Conservation (phyloP, 2,888 invertebrate genomes). For the Pseudococcus longispinus region DNA sequence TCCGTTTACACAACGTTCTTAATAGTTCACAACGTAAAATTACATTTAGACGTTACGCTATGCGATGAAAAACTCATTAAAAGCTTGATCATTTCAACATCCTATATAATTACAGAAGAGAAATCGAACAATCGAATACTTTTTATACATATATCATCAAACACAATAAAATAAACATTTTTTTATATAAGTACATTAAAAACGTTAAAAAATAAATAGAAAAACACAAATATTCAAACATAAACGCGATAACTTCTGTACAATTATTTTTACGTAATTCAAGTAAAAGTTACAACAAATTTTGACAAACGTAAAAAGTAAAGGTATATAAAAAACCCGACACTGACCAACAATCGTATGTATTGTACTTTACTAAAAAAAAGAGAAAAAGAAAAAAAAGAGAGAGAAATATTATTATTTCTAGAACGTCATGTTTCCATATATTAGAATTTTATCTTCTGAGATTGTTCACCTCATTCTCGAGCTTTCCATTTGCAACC, state of each 20-base stretch:
- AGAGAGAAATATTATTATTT: conserved; percentile 9
- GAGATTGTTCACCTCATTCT: conserved; percentile 40
- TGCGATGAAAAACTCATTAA: conserved; percentile 1
- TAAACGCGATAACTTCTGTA: conserved; percentile 53
- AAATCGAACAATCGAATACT: conserved; percentile 40
- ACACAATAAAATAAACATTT: conserved; percentile 35
- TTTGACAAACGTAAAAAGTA: conserved; percentile 21
- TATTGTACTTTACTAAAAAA: conserved; percentile 23
- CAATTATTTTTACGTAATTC: conserved; percentile 15
- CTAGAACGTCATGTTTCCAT: neutral
- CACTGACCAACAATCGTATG: conserved; percentile 17
- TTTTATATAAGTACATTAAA: conserved; percentile 38
- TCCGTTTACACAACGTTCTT: neutral
- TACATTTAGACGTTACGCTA: neutral
- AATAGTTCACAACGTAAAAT: neutral
- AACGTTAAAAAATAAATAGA: conserved; percentile 40
- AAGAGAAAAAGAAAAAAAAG: neutral
- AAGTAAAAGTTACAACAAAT: neutral
- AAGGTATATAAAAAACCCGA: conserved; percentile 37
- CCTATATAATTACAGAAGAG: conserved; percentile 26
- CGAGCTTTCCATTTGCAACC: conserved; percentile 10
- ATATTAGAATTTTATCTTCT: conserved; percentile 22
- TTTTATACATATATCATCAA: conserved; percentile 32
- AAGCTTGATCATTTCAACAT: conserved; percentile 8
- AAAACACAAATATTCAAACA: conserved; percentile 55